Evolutionary conservation across 2,113 vertebrate species (phyloP), one percentile per base, ranked within the genome.

Genomic region (Alaudala cheleensis): DNA sequence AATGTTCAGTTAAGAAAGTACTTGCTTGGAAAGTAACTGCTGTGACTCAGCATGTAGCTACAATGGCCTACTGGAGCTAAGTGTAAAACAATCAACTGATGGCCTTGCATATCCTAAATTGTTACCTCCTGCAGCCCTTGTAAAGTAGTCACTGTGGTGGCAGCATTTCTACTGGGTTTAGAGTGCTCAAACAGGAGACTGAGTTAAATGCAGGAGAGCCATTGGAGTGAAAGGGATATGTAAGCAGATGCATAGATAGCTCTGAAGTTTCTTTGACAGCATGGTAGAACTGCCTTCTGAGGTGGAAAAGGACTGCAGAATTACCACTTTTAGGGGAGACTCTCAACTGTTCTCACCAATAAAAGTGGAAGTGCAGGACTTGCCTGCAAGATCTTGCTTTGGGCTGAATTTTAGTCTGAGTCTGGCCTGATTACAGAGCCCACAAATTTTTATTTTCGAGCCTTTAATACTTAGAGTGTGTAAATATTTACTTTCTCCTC

Each of bases 11-110:
- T 96, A 90, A 54, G 39, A 34, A 86, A 90, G 66, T 54, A 39
- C 66, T 96, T 50, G 45, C 71, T 95, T 86, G 65, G 81, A 96
- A 91, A 93, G 92, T 72, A 79, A 81, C 79, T 95, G 76, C 81
- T 70, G 44, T 88, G 76, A 83, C 95, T 95, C 91, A 61, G 92
- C 50, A 45, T 33, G 70, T 39, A 79, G 74, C 83, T 94, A 31
- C 17, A 39, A 60, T 70, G 93, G 77, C 85, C 92, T 88, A 34
- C 82, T 80, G 81, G 58, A 95, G 85, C 81, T 86, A 96, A 92
- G 92, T 71, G 60, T 81, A 51, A 92, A 95, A 80, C 89, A 92
- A 70, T 94, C 82, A 71, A 76, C 94, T 88, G 91, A 85, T 82
- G 71, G 58, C 26, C 45, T 84, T 78, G 78, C 14, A 7, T 79